A percentile compares a stretch with the other conserved stretches of the same genome.
Evolutionary conservation across 2,797 vertebrate genomes (phyloP).

Genomic region (Threskiornis aethiopicus): DNA sequence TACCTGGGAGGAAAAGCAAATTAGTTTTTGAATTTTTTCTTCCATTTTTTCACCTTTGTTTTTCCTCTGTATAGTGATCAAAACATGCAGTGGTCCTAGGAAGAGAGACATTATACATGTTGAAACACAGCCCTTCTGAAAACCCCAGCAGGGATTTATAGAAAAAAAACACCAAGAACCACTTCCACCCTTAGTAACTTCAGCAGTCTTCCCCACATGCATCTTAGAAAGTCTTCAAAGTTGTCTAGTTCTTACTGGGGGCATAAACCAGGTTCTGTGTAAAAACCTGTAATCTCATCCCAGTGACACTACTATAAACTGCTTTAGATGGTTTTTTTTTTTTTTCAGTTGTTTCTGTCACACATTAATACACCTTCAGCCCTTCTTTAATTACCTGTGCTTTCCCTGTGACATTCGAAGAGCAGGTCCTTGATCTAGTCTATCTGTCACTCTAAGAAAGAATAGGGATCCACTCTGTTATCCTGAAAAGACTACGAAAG

Average conservation of each 20-base stretch:
- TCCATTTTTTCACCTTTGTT: not conserved
- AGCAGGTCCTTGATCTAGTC: not conserved
- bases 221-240: not conserved
- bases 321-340: not conserved
- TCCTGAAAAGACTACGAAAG: not conserved
- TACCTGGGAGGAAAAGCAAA: not conserved
- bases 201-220: not conserved
- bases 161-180: not conserved
- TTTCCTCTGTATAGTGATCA: not conserved
- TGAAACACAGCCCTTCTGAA: not conserved
- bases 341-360: not conserved
- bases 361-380: not conserved
- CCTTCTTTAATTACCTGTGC: not conserved
- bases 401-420: not conserved
- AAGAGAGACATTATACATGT: not conserved
- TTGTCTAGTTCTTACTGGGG: not conserved
- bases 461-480: not conserved
- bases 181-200: not conserved
- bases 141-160: not conserved
- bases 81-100: not conserved
- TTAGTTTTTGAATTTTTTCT: not conserved
- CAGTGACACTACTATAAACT: not conserved
- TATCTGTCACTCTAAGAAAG: not conserved
- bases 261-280: not conserved
- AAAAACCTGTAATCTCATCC: not conserved